Conservation (phyloP, 2,888 invertebrate genomes). For the Watsonalla cultraria region DNA sequence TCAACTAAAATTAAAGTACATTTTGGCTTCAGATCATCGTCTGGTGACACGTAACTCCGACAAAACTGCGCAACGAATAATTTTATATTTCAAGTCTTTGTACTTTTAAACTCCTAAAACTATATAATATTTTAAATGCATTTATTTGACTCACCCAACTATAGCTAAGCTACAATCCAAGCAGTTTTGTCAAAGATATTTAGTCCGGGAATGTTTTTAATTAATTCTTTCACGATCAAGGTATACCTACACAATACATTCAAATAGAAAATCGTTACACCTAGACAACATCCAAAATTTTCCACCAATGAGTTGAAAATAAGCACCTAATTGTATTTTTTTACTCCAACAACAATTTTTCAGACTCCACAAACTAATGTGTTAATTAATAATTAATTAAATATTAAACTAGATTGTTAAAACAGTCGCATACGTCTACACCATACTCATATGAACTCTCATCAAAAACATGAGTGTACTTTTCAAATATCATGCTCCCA, state of each 20-base stretch:
- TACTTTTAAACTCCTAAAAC: conserved; percentile 63
- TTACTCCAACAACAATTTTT: background rate
- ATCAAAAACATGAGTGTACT: background rate
- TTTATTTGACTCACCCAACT: conserved; percentile 53
- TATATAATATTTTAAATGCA: conserved; percentile 63
- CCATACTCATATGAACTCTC: background rate
- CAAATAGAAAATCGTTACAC: background rate
- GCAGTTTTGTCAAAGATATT: conserved; percentile 47
- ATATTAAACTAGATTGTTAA: background rate
- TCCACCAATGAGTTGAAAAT: background rate
- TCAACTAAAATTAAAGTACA: conserved; percentile 42
- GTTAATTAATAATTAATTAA: background rate
- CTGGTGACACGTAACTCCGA: conserved; percentile 24
- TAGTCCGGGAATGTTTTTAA: conserved; percentile 54
- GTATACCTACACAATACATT: conserved; percentile 17
- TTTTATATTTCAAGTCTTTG: conserved; percentile 59
- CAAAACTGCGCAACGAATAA: conserved; percentile 42
- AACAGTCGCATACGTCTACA: background rate
- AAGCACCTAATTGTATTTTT: too few relatives aligned
- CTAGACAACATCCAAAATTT: background rate
- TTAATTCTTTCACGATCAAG: conserved; percentile 40
- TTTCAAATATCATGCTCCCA: background rate
- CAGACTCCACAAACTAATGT: background rate
- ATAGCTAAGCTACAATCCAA: conserved; percentile 34
- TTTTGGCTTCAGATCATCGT: conserved; percentile 54